Conservation (phyloP, 2,888 invertebrate genomes). For the Caenorhabditis sinica region DNA sequence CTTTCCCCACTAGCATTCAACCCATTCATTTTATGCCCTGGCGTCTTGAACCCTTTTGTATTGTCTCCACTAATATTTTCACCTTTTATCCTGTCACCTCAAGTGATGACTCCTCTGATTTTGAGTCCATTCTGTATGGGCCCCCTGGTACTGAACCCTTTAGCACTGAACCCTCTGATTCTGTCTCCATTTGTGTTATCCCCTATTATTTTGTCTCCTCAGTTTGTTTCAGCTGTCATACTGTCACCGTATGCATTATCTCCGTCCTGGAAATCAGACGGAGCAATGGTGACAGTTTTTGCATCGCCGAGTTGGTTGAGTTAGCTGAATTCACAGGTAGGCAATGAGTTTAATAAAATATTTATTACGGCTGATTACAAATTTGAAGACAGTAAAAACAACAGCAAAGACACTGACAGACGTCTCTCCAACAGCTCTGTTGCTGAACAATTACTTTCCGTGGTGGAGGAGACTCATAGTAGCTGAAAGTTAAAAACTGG, state of each 20-base stretch:
- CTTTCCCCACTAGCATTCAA: constrained; percentile 70
- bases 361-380: not conserved
- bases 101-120: constrained; percentile 74
- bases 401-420: not conserved
- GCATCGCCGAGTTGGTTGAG: constrained; percentile 70
- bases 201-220: constrained; percentile 76
- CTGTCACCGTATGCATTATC: constrained; percentile 70
- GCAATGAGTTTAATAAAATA: not conserved
- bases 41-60: constrained; percentile 66
- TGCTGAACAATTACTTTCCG: not conserved
- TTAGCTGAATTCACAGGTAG: not conserved
- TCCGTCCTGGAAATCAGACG: constrained; percentile 59
- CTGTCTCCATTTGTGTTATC: constrained; percentile 73
- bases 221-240: constrained; percentile 65
- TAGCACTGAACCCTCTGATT: constrained; percentile 68
- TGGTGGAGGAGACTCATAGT: not conserved
- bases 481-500: not conserved
- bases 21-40: constrained; percentile 74
- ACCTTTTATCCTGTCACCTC: constrained; percentile 76
- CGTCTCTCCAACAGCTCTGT: not conserved
- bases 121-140: constrained; percentile 71
- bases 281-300: constrained; percentile 64
- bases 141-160: constrained; percentile 65
- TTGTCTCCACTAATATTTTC: constrained; percentile 70
- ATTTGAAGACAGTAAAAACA: not conserved